A percentile compares a stretch with the other conserved stretches of the same genome.
phyloP scores from a whole-genome alignment of 2,113 vertebrate species.

The Ochotona curzoniae region DNA sequence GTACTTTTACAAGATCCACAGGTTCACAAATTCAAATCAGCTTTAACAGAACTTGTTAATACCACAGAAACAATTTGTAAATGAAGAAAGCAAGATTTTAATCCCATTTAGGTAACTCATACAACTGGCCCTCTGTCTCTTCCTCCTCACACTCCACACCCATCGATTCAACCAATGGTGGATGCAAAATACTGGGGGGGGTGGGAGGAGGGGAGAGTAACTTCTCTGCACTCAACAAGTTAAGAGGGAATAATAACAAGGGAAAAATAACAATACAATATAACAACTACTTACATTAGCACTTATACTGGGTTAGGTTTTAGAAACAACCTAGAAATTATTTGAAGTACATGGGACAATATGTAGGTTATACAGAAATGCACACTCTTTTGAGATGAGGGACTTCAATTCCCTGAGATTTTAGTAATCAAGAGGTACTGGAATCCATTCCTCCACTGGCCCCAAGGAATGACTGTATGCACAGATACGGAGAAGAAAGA shows the following conservation, averaged over 20 bases:
- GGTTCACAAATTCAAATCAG: slow-evolving; percentile 33
- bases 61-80: background rate
- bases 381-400: background rate
- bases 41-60: slow-evolving; percentile 1
- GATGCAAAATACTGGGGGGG: background rate
- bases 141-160: background rate
- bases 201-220: background rate
- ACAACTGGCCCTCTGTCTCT: too few relatives aligned
- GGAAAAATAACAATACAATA: background rate
- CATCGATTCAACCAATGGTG: background rate
- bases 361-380: background rate
- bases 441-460: background rate
- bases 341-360: background rate
- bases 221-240: background rate
- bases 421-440: background rate
- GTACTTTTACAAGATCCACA: background rate
- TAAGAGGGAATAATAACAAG: too few relatives aligned
- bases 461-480: background rate
- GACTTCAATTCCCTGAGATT: background rate
- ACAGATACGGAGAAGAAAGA: background rate
- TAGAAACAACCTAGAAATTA: background rate
- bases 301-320: background rate
- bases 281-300: background rate
- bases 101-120: background rate
- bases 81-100: background rate